Evolutionary conservation across 2,113 vertebrate species (phyloP).

Genomic region (Oncorhynchus gorbuscha): DNA sequence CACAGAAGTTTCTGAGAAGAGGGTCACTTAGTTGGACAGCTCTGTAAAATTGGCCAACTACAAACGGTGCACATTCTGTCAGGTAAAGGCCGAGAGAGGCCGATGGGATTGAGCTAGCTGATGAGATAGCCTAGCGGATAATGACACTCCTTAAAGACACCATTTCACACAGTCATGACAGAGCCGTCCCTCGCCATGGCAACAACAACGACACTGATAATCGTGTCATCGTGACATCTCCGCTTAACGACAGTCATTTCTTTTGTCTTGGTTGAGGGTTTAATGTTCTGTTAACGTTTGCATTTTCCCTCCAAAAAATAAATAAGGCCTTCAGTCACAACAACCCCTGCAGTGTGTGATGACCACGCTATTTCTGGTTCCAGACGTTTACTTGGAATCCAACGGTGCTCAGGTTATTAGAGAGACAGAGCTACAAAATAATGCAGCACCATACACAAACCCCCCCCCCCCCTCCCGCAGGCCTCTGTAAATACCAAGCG

Average conservation of each 20-base stretch:
- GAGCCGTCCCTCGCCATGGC: conserved; percentile 28
- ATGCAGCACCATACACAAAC: not conserved
- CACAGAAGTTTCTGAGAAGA: too few relatives aligned
- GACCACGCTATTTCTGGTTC: not conserved
- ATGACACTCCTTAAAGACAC: conserved; percentile 20
- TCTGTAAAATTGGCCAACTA: too few relatives aligned
- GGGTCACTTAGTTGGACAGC: too few relatives aligned
- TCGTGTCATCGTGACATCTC: conserved; percentile 15
- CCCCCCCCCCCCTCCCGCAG: not conserved
- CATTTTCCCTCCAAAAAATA: conserved; percentile 36
- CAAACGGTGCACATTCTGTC: too few relatives aligned
- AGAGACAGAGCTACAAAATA: not conserved
- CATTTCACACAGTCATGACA: conserved; percentile 21
- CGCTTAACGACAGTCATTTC: conserved; percentile 35
- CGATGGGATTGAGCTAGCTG: conserved; percentile 1
- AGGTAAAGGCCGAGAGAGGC: too few relatives aligned
- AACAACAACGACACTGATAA: conserved; percentile 11
- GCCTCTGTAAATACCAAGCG: not conserved
- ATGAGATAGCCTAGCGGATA: not conserved
- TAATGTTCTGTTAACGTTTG: conserved; percentile 40
- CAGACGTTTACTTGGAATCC: not conserved
- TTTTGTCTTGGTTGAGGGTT: conserved; percentile 52
- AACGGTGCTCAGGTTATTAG: not conserved
- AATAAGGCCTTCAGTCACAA: conserved; percentile 18
- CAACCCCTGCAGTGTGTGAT: conserved; percentile 17